These are phyloP conservation scores for Rousettus leschenaultii DNA, from an alignment of 2,113 vertebrate species.

Conservation along the genomic window DNA sequence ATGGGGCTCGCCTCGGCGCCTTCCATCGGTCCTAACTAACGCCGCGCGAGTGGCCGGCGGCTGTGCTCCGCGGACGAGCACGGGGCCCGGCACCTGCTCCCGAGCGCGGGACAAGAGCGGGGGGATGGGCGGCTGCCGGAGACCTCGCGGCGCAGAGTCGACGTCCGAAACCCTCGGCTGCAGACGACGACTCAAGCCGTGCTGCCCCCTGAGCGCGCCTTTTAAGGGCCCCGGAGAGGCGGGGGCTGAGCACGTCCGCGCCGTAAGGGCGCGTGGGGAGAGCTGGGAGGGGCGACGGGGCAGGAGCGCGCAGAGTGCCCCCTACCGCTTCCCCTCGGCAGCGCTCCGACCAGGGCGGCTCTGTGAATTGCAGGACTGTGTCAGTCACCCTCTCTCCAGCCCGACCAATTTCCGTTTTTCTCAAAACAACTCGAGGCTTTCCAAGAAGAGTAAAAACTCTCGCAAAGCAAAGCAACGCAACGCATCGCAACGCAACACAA, in stretches of 20 bases:
- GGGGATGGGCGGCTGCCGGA: fast-evolving
- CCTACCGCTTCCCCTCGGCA: background rate
- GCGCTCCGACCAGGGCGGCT: fast-evolving
- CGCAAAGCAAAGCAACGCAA: no score
- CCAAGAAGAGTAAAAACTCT: background rate
- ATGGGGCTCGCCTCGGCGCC: background rate
- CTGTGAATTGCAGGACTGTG: fast-evolving
- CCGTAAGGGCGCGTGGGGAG: background rate
- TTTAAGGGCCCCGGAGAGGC: background rate
- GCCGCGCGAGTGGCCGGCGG: background rate
- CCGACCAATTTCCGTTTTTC: background rate
- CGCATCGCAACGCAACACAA: no score
- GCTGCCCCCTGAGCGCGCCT: background rate
- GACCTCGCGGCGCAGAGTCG: fast-evolving
- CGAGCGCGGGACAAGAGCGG: background rate
- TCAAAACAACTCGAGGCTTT: background rate
- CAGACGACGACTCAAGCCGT: fast-evolving
- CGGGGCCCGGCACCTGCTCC: background rate
- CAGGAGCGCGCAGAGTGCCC: background rate
- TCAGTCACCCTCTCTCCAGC: fast-evolving
- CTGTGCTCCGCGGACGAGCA: fast-evolving
- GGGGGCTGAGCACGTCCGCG: background rate
- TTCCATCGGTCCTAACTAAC: background rate
- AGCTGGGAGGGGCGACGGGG: background rate
- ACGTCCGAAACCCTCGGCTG: fast-evolving